These are phyloP conservation scores for Gisinianus flammeolus DNA, from an alignment of 2,888 invertebrate genomes.

Conservation along the genomic window DNA sequence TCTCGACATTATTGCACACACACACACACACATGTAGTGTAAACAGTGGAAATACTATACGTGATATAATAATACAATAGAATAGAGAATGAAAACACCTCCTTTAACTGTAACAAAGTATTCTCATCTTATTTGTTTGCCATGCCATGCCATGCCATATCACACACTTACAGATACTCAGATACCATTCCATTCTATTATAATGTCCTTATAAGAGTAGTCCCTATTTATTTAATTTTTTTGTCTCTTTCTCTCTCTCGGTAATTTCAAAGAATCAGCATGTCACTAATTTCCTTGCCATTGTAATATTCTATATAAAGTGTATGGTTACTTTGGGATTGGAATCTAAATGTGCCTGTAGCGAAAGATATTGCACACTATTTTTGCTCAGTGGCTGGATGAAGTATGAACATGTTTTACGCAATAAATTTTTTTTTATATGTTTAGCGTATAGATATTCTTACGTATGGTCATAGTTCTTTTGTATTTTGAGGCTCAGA, in stretches of 20 bases:
- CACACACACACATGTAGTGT: neutral
- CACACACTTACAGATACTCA: too few relatives aligned
- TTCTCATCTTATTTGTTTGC: neutral
- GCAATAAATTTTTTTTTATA: neutral
- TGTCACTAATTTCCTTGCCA: neutral
- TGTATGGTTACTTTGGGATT: neutral
- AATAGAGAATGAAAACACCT: neutral
- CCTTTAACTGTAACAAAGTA: constrained; percentile 1
- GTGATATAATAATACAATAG: neutral
- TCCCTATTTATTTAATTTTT: neutral
- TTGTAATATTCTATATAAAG: neutral
- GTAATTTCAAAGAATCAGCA: neutral
- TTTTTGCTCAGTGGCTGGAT: too few relatives aligned
- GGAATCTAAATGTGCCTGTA: neutral
- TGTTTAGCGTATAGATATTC: neutral
- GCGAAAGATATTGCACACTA: neutral
- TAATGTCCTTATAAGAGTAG: neutral
- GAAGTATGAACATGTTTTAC: too few relatives aligned
- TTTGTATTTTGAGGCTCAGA: too few relatives aligned
- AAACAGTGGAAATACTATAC: neutral
- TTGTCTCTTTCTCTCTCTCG: neutral
- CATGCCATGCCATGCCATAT: too few relatives aligned
- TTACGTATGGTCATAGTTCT: too few relatives aligned
- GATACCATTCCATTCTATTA: too few relatives aligned
- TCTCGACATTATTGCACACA: neutral